phyloP scores from a whole-genome alignment of 2,888 invertebrate genomes.

The Bhutanitis thaidina region DNA sequence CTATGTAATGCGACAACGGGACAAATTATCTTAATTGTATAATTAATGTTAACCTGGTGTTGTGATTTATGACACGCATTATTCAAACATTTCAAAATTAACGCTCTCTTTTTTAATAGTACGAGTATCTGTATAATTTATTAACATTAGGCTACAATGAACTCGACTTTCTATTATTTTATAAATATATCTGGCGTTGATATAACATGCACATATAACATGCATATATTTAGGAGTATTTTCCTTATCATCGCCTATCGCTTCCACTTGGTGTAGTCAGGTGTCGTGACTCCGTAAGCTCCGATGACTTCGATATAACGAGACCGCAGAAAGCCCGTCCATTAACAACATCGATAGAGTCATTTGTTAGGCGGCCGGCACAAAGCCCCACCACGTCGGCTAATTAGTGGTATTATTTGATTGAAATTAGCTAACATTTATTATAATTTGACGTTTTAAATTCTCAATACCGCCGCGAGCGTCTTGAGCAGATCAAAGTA shows the following conservation, averaged over 20 bases:
- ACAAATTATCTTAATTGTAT: too few species aligned
- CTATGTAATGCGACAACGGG: too few species aligned
- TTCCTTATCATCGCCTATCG: not conserved
- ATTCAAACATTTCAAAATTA: too few species aligned
- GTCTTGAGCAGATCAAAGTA: slow-evolving; percentile 52
- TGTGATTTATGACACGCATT: too few species aligned
- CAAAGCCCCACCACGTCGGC: slow-evolving; percentile 68
- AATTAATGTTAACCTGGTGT: too few species aligned
- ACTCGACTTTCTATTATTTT: too few species aligned
- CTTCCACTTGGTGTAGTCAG: slow-evolving; percentile 24
- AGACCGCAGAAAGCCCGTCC: slow-evolving; percentile 43
- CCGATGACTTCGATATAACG: slow-evolving; percentile 35
- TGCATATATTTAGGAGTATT: too few species aligned
- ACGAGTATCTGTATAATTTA: too few species aligned
- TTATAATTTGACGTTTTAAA: slow-evolving; percentile 71
- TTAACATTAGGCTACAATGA: too few species aligned
- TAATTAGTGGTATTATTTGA: slow-evolving; percentile 77
- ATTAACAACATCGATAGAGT: slow-evolving; percentile 74
- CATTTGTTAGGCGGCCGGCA: slow-evolving; percentile 67
- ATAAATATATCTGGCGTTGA: too few species aligned
- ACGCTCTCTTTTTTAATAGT: too few species aligned
- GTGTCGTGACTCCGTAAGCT: slow-evolving; percentile 48
- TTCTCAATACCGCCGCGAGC: slow-evolving; percentile 50
- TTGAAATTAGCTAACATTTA: slow-evolving; percentile 73
- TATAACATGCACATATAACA: too few species aligned